Evolutionary conservation across 2,888 invertebrate species (phyloP).

Genomic region (Drosophila pseudotakahashii): DNA sequence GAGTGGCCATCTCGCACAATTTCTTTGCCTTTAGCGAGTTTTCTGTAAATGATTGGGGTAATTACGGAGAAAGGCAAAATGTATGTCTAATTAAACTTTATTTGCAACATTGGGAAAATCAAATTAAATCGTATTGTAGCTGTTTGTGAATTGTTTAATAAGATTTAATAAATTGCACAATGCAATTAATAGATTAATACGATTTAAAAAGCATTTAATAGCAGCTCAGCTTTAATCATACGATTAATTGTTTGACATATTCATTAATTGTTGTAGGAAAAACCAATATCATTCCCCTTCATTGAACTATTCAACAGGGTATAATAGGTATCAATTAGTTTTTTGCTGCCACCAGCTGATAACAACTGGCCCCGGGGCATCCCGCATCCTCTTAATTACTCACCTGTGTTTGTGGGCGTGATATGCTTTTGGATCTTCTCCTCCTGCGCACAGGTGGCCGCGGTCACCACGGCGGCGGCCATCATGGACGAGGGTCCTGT

Average conservation of each 20-base stretch:
- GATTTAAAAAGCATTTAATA: neutral
- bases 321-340: neutral
- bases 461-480: slow-evolving; percentile 88
- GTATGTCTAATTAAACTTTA: too few species aligned
- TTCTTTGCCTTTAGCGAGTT: slow-evolving; percentile 81
- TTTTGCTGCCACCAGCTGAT: neutral
- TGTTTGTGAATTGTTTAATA: too few species aligned
- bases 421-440: slow-evolving; percentile 88
- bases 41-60: slow-evolving; percentile 43
- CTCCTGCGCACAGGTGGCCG: slow-evolving; percentile 88
- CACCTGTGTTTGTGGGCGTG: slow-evolving; percentile 84
- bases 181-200: neutral
- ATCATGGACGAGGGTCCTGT: slow-evolving; percentile 88
- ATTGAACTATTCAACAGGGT: neutral
- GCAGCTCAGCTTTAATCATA: neutral
- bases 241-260: neutral
- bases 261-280: neutral
- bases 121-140: too few species aligned
- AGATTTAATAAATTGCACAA: neutral
- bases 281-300: neutral
- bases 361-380: slow-evolving; percentile 5
- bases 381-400: slow-evolving; percentile 2
- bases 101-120: too few species aligned
- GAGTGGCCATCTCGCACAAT: slow-evolving; percentile 84
- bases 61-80: neutral